These are phyloP conservation scores for Microcebus murinus DNA, from an alignment of 2,113 vertebrate genomes.

Conservation along the genomic window DNA sequence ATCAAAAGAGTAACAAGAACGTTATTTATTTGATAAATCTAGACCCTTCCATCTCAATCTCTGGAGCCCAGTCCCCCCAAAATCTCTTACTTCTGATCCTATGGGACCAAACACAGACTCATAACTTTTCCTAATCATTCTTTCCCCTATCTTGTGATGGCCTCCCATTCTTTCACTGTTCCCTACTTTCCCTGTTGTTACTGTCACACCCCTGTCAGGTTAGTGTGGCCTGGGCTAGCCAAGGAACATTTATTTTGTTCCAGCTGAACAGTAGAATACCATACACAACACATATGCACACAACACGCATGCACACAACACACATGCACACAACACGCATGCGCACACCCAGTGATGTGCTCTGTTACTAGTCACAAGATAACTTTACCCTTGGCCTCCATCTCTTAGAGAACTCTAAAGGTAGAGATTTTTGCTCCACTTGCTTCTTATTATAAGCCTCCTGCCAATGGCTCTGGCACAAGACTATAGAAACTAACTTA, in stretches of 20 bases:
- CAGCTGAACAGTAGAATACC: background rate
- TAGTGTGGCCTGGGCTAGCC: background rate
- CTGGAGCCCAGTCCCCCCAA: background rate
- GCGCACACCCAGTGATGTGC: background rate
- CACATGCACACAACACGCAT: no score
- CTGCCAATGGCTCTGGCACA: background rate
- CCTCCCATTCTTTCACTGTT: background rate
- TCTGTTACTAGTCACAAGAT: background rate
- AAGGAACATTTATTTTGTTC: constrained; percentile 8
- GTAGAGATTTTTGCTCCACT: background rate
- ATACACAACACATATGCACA: background rate
- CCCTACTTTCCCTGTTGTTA: background rate
- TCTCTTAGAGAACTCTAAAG: background rate
- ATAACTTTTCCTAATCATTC: background rate
- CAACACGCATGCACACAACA: background rate
- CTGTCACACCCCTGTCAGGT: background rate
- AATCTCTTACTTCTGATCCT: background rate
- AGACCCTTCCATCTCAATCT: background rate
- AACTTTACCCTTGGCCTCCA: background rate
- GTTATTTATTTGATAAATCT: background rate
- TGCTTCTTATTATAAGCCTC: background rate
- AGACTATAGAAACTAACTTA: background rate
- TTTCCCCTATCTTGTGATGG: background rate
- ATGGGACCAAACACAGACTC: background rate
- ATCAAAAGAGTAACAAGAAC: background rate